Percentiles rank a stretch among this genome's conserved stretches.
Conservation (phyloP, 2,888 invertebrate species). For the Spisula subtruncata region DNA sequence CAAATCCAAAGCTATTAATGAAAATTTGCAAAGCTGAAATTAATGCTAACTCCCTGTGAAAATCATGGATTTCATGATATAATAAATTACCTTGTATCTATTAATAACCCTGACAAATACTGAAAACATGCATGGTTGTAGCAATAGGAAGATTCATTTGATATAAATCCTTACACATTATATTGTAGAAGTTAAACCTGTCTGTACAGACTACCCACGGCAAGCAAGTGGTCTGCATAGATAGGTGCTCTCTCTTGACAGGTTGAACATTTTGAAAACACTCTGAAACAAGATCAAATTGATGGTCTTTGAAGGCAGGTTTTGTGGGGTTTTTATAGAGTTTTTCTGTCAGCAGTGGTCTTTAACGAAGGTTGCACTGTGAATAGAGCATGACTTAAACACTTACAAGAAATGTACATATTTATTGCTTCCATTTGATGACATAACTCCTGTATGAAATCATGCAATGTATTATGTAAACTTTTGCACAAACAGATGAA, state of each 20-base stretch:
- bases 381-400: too few species aligned
- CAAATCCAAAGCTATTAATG: not conserved
- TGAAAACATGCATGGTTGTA: not conserved
- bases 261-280: not conserved
- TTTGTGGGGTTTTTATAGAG: too few species aligned
- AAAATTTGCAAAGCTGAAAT: not conserved
- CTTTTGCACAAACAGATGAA: not conserved
- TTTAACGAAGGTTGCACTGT: too few species aligned
- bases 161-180: not conserved
- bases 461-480: too few species aligned
- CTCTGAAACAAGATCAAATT: not conserved
- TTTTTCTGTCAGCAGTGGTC: too few species aligned
- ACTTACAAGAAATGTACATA: not conserved
- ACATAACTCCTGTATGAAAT: too few species aligned
- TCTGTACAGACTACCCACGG: not conserved
- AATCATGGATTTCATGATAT: not conserved
- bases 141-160: not conserved
- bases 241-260: not conserved
- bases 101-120: constrained; percentile 3
- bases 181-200: not conserved
- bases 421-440: not conserved
- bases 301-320: too few species aligned
- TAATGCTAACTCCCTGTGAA: not conserved
- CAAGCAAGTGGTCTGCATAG: not conserved
- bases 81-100: not conserved